A percentile compares a stretch with the other conserved stretches of the same genome.
Evolutionary conservation across 2,888 invertebrate species (phyloP).

Genomic region (Fissipunctia ypsillon): DNA sequence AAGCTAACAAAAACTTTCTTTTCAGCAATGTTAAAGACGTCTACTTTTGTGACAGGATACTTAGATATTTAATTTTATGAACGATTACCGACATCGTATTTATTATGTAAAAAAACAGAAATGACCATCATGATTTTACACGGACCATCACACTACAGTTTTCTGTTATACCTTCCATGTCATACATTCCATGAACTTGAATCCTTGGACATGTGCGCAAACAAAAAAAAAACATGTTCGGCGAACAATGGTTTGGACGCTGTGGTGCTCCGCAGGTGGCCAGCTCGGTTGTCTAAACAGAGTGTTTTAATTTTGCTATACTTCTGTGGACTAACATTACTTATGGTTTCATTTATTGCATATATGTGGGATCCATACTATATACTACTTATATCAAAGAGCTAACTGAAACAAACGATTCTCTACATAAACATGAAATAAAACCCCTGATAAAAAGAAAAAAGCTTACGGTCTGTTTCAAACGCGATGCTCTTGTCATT

Average conservation of each 20-base stretch:
- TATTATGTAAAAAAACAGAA: neutral
- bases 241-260: too few relatives aligned
- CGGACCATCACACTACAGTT: neutral
- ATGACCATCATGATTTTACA: neutral
- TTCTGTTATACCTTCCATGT: too few relatives aligned
- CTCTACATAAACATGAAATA: neutral
- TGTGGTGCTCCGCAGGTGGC: too few relatives aligned
- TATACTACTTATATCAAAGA: neutral
- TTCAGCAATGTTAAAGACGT: neutral
- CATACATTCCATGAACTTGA: too few relatives aligned
- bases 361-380: too few relatives aligned
- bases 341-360: too few relatives aligned
- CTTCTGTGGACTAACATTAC: too few relatives aligned
- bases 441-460: neutral
- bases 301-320: too few relatives aligned
- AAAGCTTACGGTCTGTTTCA: neutral
- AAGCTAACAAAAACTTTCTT: too few relatives aligned
- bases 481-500: conserved; percentile 37
- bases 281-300: too few relatives aligned
- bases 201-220: too few relatives aligned
- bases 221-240: too few relatives aligned
- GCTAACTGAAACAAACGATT: neutral
- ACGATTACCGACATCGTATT: neutral
- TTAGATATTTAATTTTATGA: neutral
- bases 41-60: neutral